A percentile compares a stretch with the other conserved stretches of the same genome.
Evolutionary conservation across 2,113 vertebrate genomes (phyloP).

Genomic region (Ondatra zibethicus): DNA sequence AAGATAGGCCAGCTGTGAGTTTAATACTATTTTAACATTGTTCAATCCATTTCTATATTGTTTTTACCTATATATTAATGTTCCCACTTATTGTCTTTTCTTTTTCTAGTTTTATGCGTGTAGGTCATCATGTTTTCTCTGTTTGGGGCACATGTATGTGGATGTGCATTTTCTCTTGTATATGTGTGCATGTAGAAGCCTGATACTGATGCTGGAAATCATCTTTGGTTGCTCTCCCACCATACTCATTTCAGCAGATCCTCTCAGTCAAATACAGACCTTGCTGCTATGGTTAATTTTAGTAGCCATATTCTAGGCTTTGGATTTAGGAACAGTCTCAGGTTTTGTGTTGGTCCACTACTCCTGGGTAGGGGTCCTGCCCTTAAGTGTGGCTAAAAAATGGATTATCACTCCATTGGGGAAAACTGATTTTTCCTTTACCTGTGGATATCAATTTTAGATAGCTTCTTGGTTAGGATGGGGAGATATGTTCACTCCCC

Average conservation of each 20-base stretch:
- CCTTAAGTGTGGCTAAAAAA: not conserved
- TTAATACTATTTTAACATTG: slow-evolving; percentile 56
- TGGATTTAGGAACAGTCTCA: not conserved
- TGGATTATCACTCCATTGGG: not conserved
- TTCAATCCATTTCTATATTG: not conserved
- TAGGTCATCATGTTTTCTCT: not conserved
- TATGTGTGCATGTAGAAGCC: accelerated
- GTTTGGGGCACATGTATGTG: too few species aligned
- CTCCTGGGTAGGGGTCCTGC: not conserved
- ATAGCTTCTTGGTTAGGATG: not conserved
- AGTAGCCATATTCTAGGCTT: not conserved
- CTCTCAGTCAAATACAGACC: not conserved
- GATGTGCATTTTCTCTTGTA: too few species aligned
- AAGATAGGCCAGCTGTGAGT: not conserved
- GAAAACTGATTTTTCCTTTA: not conserved
- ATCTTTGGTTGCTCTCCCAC: not conserved
- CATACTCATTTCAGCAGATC: not conserved
- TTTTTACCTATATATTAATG: not conserved
- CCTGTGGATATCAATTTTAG: not conserved
- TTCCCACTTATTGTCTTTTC: not conserved
- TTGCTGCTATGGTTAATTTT: not conserved
- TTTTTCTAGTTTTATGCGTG: not conserved
- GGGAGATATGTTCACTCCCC: not conserved
- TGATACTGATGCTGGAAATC: not conserved
- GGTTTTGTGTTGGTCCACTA: not conserved